These are phyloP conservation scores for Arenicola marina DNA, from an alignment of 2,888 invertebrate genomes.

Conservation along the genomic window DNA sequence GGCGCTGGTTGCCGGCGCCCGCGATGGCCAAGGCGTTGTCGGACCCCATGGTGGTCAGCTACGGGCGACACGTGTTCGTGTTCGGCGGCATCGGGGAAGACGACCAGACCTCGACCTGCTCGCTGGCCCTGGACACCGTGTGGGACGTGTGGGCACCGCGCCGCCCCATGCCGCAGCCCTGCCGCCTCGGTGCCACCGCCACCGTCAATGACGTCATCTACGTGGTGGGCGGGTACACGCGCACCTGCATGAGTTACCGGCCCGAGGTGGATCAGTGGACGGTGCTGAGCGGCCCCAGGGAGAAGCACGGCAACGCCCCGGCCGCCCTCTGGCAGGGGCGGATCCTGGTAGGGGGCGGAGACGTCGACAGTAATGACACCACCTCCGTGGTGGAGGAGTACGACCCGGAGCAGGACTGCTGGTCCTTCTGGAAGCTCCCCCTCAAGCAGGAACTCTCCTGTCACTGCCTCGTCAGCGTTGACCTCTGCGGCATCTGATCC, in stretches of 20 bases:
- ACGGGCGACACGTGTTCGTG: slow-evolving; percentile 19
- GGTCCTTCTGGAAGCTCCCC: slow-evolving; percentile 20
- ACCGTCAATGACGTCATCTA: slow-evolving; percentile 23
- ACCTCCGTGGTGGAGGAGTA: slow-evolving; percentile 26
- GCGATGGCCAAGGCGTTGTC: slow-evolving; percentile 17
- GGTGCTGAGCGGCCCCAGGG: slow-evolving; percentile 12
- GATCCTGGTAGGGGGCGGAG: slow-evolving; percentile 26
- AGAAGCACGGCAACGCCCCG: slow-evolving; percentile 27
- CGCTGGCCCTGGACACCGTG: slow-evolving; percentile 16
- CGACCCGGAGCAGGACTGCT: slow-evolving; percentile 18
- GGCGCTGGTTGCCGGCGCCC: slow-evolving; percentile 11
- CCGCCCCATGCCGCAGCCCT: slow-evolving; percentile 21
- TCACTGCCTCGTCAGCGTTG: slow-evolving; percentile 24
- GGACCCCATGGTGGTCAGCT: slow-evolving; percentile 18
- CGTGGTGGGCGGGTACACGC: slow-evolving; percentile 20
- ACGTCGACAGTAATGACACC: slow-evolving; percentile 15
- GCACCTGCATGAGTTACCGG: slow-evolving; percentile 16
- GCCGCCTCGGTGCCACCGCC: slow-evolving; percentile 18
- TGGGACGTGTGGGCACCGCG: slow-evolving; percentile 19
- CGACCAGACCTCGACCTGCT: slow-evolving; percentile 8
- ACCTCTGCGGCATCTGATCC: slow-evolving; percentile 15
- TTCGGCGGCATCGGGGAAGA: slow-evolving; percentile 22
- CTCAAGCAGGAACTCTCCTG: slow-evolving; percentile 25
- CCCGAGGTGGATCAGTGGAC: slow-evolving; percentile 24
- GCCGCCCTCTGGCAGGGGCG: slow-evolving; percentile 25